phyloP scores from a whole-genome alignment of 1,140 invertebrate species.

The Apis dorsata region DNA sequence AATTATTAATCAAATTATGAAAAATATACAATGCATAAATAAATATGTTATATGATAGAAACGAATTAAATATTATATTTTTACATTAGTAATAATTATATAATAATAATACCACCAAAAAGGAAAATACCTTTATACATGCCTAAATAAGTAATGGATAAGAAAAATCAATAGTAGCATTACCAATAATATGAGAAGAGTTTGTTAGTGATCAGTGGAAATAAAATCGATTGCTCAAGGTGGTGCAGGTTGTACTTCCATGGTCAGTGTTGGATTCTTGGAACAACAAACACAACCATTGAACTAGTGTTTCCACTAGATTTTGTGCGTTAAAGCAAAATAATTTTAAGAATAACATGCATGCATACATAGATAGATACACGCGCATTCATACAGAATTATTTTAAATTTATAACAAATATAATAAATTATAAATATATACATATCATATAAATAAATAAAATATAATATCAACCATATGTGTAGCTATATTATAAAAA shows the following conservation, averaged over 20 bases:
- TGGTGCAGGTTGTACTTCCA: slow-evolving; percentile 76
- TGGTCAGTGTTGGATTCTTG: slow-evolving; percentile 74
- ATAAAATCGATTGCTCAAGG: slow-evolving; percentile 74
- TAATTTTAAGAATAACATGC: slow-evolving; percentile 22
- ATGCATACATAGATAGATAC: not conserved
- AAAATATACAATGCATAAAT: not conserved
- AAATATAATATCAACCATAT: not conserved
- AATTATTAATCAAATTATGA: not conserved
- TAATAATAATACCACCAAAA: slow-evolving; percentile 13
- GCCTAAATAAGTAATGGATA: slow-evolving; percentile 41
- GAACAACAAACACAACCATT: slow-evolving; percentile 65
- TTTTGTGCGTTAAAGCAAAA: slow-evolving; percentile 24
- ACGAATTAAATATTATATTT: not conserved
- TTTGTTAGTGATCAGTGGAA: slow-evolving; percentile 73
- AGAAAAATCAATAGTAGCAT: slow-evolving; percentile 57
- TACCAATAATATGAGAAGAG: slow-evolving; percentile 71
- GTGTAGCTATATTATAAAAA: not conserved
- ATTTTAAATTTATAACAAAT: not conserved
- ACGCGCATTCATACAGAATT: not conserved
- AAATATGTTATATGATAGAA: not conserved
- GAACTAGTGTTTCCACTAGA: slow-evolving; percentile 24
- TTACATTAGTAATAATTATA: slow-evolving; percentile 16
- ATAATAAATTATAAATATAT: not conserved
- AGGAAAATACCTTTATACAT: slow-evolving; percentile 26
- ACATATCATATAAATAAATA: not conserved